These are phyloP conservation scores for Rhaphigaster nebulosa DNA, from an alignment of 2,888 invertebrate species.

Conservation along the genomic window DNA sequence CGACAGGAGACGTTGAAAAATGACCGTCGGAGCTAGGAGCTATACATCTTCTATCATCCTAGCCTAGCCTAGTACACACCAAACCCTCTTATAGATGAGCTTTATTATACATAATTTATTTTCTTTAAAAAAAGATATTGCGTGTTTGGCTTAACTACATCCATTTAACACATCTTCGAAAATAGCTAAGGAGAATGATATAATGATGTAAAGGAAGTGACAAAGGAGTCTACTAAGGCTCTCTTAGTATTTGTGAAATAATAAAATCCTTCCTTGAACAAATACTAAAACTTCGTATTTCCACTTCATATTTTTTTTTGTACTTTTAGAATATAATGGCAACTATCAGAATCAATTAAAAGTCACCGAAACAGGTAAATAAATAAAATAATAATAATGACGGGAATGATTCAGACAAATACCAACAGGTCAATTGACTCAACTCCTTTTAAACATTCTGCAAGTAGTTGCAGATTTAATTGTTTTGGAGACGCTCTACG, in stretches of 20 bases:
- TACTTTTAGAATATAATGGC: too few relatives aligned
- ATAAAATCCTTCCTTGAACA: neutral
- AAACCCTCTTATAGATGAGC: neutral
- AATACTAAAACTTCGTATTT: neutral
- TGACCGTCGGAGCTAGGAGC: neutral
- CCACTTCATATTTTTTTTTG: too few relatives aligned
- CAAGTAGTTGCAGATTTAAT: too few relatives aligned
- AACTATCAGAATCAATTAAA: too few relatives aligned
- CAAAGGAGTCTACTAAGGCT: neutral
- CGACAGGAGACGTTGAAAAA: neutral
- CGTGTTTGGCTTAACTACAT: neutral
- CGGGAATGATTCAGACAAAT: too few relatives aligned
- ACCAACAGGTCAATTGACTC: too few relatives aligned
- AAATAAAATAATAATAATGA: too few relatives aligned
- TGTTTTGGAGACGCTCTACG: too few relatives aligned
- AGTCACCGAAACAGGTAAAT: too few relatives aligned
- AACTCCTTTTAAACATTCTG: too few relatives aligned
- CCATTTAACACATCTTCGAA: slow-evolving; percentile 11
- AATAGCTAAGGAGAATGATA: neutral
- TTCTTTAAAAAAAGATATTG: slow-evolving; percentile 21
- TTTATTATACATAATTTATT: neutral
- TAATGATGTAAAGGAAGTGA: neutral
- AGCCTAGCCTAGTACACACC: neutral
- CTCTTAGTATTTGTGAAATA: neutral
- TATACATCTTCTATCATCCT: neutral